These are phyloP conservation scores for Acrocephalus scirpaceus DNA, from an alignment of 2,797 vertebrate species.

Conservation along the genomic window DNA sequence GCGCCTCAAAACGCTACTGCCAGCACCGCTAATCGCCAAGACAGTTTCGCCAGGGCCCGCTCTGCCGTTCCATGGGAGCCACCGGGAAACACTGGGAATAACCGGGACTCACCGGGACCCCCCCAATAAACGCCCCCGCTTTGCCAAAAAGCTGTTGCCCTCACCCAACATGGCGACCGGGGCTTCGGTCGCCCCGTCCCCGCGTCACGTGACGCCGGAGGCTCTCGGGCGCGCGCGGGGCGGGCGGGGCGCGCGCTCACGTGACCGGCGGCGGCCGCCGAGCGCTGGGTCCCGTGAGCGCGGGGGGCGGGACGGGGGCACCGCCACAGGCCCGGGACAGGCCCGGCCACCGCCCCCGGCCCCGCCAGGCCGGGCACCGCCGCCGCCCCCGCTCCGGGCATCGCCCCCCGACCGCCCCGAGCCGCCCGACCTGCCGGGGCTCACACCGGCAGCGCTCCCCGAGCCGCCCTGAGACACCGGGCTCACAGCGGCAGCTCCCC, in stretches of 20 bases:
- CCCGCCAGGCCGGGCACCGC: neutral
- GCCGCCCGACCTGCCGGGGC: neutral
- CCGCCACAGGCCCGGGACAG: neutral
- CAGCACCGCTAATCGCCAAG: fast-evolving
- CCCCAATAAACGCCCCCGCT: fast-evolving
- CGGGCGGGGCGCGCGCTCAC: neutral
- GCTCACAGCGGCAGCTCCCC: no score
- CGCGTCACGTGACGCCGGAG: neutral
- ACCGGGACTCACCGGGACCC: fast-evolving
- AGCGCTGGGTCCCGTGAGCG: neutral
- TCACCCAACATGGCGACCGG: neutral
- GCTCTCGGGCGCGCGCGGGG: neutral
- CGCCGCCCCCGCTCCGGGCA: neutral
- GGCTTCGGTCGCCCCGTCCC: neutral
- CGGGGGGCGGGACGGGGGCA: neutral
- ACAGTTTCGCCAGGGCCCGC: fast-evolving
- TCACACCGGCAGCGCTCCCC: neutral
- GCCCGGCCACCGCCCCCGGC: neutral
- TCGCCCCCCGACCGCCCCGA: neutral
- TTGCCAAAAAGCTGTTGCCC: neutral
- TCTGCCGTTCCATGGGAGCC: fast-evolving
- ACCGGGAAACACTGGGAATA: fast-evolving
- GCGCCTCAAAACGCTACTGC: fast-evolving
- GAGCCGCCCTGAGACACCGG: neutral
- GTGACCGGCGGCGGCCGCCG: neutral